Evolutionary conservation across 2,113 vertebrate species (phyloP), one percentile per base, ranked within the genome.

Genomic region (Larimichthys crocea): DNA sequence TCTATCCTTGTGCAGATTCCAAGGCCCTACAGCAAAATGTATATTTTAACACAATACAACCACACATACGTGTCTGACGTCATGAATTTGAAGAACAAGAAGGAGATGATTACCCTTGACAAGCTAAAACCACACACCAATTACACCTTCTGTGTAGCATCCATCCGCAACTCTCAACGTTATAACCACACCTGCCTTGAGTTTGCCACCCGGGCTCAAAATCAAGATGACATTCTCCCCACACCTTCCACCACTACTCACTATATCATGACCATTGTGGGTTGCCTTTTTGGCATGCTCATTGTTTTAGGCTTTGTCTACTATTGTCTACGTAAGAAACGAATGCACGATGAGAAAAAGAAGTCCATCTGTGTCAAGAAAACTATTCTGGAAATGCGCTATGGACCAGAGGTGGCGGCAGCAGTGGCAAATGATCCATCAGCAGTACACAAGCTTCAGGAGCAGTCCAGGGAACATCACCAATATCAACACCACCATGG

Each of bases 201-300:
- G 70, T 99, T 99, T 85, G 94, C 97, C 76, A 99, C 98, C 0
- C 92, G 96, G 11, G 94, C 95, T 67, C 95, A 95, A 17, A 96
- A 94, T 66, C 92, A 91, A 0, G 96, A 97, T 14, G 96, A 97
- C 61, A 93, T 94, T 67, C 92, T 96, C 29, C 96, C 97, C 67
- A 97, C 95, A 82, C 95, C 98, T 16, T 99, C 98, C 85, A 99
- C 97, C 60, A 99, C 97, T 40, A 98, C 97, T 0, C 98, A 99
- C 86, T 99, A 99, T 89, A 99, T 99, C 80, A 98, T 99, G 97
- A 99, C 98, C 56, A 99, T 99, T 71, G 95, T 99, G 66, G 98
- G 98, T 76, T 99, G 98, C 77, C 96, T 99, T 61, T 99, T 99
- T 57, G 98, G 98, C 66, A 99, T 99, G 99, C 96, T 99, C 55